Conservation (phyloP, 2,888 invertebrate species). For the Petrolisthes manimaculis region DNA sequence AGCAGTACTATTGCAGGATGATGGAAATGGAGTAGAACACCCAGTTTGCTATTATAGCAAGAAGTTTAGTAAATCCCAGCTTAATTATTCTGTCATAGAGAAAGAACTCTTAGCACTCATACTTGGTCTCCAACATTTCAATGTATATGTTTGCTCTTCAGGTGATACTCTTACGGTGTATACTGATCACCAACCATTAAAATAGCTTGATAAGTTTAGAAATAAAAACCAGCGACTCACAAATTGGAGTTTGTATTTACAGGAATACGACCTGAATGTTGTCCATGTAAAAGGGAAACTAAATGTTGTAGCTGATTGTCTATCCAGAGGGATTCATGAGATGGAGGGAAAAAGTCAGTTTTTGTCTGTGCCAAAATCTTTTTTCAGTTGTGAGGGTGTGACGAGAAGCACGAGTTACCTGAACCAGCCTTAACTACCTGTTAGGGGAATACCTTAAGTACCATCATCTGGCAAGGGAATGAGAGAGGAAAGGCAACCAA, state of each 20-base stretch:
- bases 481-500: no score
- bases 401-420: no score
- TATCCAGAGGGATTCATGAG: neutral
- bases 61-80: neutral
- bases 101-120: neutral
- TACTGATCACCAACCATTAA: neutral
- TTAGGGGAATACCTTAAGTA: no score
- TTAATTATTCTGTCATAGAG: neutral
- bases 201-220: neutral
- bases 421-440: no score
- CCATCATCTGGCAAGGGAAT: no score
- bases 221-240: neutral
- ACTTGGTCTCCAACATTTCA: neutral
- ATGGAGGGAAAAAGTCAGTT: no score
- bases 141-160: neutral
- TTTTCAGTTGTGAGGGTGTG: no score
- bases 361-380: no score
- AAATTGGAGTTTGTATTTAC: neutral
- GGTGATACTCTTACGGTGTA: neutral
- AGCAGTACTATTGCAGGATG: slow-evolving; percentile 10
- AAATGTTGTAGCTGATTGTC: neutral
- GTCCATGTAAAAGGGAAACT: neutral
- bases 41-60: neutral
- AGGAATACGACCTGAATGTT: neutral
- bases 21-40: neutral